Evolutionary conservation across 2,113 vertebrate genomes (phyloP).

Genomic region (Tor tambroides): DNA sequence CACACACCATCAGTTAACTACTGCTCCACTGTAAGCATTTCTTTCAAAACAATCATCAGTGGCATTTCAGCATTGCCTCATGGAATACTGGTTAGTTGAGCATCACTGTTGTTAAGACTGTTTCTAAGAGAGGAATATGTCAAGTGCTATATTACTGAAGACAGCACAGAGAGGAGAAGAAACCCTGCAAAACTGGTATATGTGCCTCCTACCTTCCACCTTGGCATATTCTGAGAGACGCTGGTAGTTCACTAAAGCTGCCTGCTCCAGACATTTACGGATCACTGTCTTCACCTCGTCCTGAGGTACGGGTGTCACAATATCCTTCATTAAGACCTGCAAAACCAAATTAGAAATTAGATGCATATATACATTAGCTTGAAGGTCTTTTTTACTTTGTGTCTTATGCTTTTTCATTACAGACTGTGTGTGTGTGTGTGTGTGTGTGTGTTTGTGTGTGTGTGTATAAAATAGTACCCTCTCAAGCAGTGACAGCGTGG

Average conservation of each 20-base stretch:
- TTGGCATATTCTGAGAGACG: conserved; percentile 98
- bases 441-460: too few species aligned
- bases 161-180: not conserved
- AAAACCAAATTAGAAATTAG: not conserved
- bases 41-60: not conserved
- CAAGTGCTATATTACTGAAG: not conserved
- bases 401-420: too few species aligned
- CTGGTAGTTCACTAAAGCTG: conserved; percentile 96
- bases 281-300: conserved; percentile 97
- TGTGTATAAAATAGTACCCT: conserved; percentile 82
- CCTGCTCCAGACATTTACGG: conserved; percentile 96
- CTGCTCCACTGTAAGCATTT: not conserved
- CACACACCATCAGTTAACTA: not conserved
- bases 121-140: conserved; percentile 5
- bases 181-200: not conserved
- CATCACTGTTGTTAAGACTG: conserved; percentile 18
- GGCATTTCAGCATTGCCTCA: not conserved
- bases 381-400: too few species aligned
- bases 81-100: not conserved
- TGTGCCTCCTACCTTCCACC: conserved; percentile 89
- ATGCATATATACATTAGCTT: too few species aligned
- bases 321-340: conserved; percentile 99
- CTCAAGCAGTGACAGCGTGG: conserved; percentile 93
- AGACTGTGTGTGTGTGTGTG: too few species aligned
- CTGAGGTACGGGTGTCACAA: conserved; percentile 93